Base-by-base conservation (phyloP, 2,113 vertebrate genomes). In the Columbina picui region DNA sequence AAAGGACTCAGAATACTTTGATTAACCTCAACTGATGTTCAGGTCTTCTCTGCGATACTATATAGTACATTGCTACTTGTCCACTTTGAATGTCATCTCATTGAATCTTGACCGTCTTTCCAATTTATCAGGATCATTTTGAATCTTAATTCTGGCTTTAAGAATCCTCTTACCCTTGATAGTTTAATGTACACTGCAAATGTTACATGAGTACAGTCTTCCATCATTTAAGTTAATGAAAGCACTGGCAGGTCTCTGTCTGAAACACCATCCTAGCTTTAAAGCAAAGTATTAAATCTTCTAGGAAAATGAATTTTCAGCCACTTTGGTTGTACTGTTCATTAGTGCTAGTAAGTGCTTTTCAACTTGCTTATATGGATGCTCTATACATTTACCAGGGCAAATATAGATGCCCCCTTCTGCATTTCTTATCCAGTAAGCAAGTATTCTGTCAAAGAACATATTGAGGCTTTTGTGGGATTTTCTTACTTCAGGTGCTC, bases 171-270 rank as follows among this genome's bases (percentile, higher is more conserved):
- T 80, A 80, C 68, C 55, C 76, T 97, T 67, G 70, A 65, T 88
- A 77, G 57, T 41, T 92, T 90, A 95, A 86, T 59, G 59, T 47
- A 26, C 32, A 20, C 36, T 67, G 63, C 63, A 92, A 84, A 87
- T 92, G 93, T 74, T 67, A 69, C 10, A 34, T 6, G 56, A 89
- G 50, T 49, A 61, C 10, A 26, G 32, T 52, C 79, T 89, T 93
- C 76, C 32, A 78, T 94, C 83, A 78, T 90, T 93, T 78, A 67
- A 93, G 45, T 89, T 84, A 89, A 92, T 89, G 69, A 90, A 94
- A 78, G 41, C n/a, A 47, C 29, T 75, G 86, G 30, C 71, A 92
- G 56, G 43, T 15, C 13, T 63, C 71, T 69, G 20, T 74, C 76
- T 84, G 76, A 92, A 89, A 78, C 38, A 67, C 47, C 43, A 70